Base-by-base conservation (phyloP, 2,888 invertebrate species). In the Tholera decimalis region DNA sequence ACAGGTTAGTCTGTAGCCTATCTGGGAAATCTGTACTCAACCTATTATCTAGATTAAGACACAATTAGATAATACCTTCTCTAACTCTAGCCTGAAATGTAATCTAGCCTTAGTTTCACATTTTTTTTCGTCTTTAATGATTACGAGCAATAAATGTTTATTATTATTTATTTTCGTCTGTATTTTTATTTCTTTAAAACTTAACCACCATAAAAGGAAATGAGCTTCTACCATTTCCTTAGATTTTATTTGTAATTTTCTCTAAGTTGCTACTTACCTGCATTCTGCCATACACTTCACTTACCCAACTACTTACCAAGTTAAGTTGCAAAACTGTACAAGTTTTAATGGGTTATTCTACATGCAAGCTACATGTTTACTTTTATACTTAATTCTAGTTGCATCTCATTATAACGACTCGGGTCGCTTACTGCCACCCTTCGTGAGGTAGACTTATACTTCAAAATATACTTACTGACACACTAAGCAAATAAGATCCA, bases 341-440 rank as follows among this genome's bases (percentile, higher is more conserved):
- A 70, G 65, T 71, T 78, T 35, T 56, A 44, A 73, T 60, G 65
- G 22, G 49, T 69, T 50, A 53, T 46, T 49, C 51, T 54, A 30
- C 59, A 44, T 47, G 41, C 53, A 47, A 56, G 65, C 55, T 56
- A 54, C 53, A 70, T 78, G 46, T 78, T 81, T 78, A 72, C 62
- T 67, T 71, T 59, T 58, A 60, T 60, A 69, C 47, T 73, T 70
- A 41, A 66, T 68, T 70, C 66, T 73, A 62, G 55, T 56, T 68
- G 63, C 65, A 77, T 71, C 65, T 82, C 61, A 66, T 79, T 74
- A 77, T 77, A 68, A 66, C 50, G 39, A 57, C 39, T 55, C 65
- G 60, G 67, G 18, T 74, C 69, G 62, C 75, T 78, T 58, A 55
- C 62, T 47, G 53, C 59, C 50, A 61, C 71, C 71, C 67, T 61